These are phyloP conservation scores for Paradisaea rubra DNA, from an alignment of 2,113 vertebrate genomes.

Conservation along the genomic window DNA sequence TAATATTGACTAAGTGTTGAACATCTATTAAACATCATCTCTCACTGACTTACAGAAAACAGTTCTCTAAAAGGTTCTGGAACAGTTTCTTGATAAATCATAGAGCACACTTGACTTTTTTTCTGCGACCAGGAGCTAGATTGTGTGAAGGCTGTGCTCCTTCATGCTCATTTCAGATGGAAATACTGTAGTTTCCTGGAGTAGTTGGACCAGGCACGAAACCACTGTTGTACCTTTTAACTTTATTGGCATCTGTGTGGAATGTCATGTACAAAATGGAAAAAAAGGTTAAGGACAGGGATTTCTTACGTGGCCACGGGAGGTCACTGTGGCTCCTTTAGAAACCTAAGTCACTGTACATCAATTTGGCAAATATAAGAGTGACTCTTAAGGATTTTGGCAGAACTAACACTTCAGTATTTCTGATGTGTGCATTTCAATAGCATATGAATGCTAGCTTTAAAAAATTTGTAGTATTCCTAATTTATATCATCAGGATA, in stretches of 20 bases:
- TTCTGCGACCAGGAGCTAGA: background rate
- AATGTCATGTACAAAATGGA: background rate
- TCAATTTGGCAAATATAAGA: constrained; percentile 5
- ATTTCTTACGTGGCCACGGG: constrained; percentile 8
- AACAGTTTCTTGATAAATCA: background rate
- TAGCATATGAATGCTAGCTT: background rate
- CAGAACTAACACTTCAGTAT: background rate
- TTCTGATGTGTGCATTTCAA: background rate
- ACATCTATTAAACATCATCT: background rate
- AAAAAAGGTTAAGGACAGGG: background rate
- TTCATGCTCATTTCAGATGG: background rate
- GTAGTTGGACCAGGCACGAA: background rate
- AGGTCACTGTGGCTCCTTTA: constrained; percentile 35
- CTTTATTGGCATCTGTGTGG: background rate
- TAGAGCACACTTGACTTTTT: background rate
- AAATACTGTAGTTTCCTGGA: background rate
- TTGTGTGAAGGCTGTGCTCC: background rate
- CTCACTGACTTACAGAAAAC: background rate
- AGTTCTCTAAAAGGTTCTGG: background rate
- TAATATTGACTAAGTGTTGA: background rate
- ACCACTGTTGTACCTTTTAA: background rate
- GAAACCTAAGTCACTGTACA: background rate
- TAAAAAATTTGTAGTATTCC: background rate
- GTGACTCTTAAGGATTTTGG: background rate
- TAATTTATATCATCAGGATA: constrained; percentile 34